These are phyloP conservation scores for Sylvia atricapilla DNA, from an alignment of 2,113 vertebrate genomes.

Conservation along the genomic window DNA sequence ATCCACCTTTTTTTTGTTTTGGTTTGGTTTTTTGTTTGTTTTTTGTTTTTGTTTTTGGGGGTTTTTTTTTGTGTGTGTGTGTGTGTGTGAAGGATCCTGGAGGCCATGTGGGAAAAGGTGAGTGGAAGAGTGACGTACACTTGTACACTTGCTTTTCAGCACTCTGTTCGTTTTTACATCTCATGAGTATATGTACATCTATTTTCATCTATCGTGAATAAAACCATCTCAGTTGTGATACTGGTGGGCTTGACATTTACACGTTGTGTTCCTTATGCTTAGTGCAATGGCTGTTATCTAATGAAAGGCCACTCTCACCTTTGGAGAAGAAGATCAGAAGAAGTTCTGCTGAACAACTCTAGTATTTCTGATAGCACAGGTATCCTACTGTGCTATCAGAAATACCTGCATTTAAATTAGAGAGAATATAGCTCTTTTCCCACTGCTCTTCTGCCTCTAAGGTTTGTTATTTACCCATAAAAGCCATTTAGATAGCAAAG, in stretches of 20 bases:
- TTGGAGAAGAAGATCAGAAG: background rate
- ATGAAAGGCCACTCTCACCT: background rate
- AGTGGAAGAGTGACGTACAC: background rate
- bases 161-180: background rate
- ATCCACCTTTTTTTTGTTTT: background rate
- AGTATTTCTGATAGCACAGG: background rate
- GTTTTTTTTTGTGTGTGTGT: background rate
- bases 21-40: background rate
- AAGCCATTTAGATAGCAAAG: slow-evolving; percentile 56
- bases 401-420: background rate
- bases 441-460: background rate
- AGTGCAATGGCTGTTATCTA: background rate
- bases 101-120: background rate
- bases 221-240: background rate
- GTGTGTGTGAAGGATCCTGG: background rate
- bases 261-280: background rate
- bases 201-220: background rate
- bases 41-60: too few species aligned
- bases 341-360: background rate
- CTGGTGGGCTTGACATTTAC: background rate
- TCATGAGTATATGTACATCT: background rate
- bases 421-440: background rate
- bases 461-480: slow-evolving; percentile 52
- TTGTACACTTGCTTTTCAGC: background rate
- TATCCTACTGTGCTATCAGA: background rate